Evolutionary conservation across 1,140 invertebrate genomes (phyloP), one percentile per base, ranked within the genome.

Genomic region (Leptinotarsa defecta): DNA sequence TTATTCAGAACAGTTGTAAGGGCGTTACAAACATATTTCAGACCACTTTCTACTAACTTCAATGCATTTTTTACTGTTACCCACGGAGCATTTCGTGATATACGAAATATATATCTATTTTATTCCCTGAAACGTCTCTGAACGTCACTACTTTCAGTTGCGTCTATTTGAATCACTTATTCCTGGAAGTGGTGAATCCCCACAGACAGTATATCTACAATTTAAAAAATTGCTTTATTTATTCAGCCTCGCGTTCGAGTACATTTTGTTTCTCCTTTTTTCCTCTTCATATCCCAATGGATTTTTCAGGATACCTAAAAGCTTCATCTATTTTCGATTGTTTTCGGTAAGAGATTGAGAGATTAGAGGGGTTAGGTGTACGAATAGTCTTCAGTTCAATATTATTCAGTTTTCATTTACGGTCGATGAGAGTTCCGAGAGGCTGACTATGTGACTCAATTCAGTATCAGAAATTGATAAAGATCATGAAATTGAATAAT

Each of bases 211-310:
- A 17, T 34, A 22, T 67, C 64, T 67, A 34, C 64, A 34, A 67
- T 67, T 67, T 67, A 67, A 67, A 67, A 67, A 67, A 67, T 67
- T 67, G 64, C 64, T 67, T 67, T 67, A 67, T 67, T 67, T 67
- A 67, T 67, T 67, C 64, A 13, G 64, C 4, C 52, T 57, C 24
- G 64, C 64, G 27, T 67, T 22, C 20, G 64, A 67, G 15, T 67
- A 67, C 17, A 67, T 15, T 34, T 22, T 34, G 52, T 57, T 57
- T 43, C 34, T 22, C n/a, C 0, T 67, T 67, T 17, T 22, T 34
- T 67, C 6, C 24, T 17, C 13, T 67, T 13, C 64, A 67, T 67
- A 24, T 34, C 27, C 52, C 52, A 57, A 57, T 57, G 52, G 52
- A 57, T 57, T 57, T 57, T 57, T 57, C 52, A 5, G 52, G 52